phyloP scores from a whole-genome alignment of 2,113 vertebrate species.

The Trichechus manatus region DNA sequence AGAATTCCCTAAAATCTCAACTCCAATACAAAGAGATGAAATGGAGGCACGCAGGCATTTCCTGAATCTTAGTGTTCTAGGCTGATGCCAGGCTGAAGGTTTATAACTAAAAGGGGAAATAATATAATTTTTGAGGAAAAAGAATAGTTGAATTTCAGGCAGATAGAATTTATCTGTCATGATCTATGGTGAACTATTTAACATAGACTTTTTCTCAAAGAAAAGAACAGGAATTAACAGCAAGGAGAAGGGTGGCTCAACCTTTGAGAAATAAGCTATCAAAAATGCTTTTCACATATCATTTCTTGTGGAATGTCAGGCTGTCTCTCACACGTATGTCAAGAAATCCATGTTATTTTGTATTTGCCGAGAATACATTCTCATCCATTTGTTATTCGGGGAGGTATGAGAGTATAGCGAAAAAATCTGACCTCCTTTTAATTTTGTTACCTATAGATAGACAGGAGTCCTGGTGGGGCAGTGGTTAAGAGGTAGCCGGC shows the following conservation, averaged over 20 bases:
- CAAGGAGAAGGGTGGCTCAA: background rate
- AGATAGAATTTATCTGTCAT: background rate
- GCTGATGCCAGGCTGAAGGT: background rate
- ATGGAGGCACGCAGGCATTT: background rate
- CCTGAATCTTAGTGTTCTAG: background rate
- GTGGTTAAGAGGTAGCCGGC: too few species aligned
- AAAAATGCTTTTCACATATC: background rate
- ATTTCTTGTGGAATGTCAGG: background rate
- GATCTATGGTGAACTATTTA: background rate
- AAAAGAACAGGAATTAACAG: background rate
- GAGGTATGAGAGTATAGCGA: rapidly evolving
- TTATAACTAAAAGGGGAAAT: background rate
- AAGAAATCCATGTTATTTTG: background rate
- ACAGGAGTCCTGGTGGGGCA: too few species aligned
- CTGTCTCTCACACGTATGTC: background rate
- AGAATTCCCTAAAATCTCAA: background rate
- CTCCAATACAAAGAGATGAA: background rate
- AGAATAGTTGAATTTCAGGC: background rate
- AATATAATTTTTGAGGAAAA: background rate
- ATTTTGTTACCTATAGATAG: background rate
- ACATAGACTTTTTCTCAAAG: background rate
- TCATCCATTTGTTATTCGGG: background rate
- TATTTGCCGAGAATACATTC: background rate
- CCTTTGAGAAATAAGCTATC: background rate
- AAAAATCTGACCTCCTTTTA: background rate